Evolutionary conservation across 2,797 vertebrate genomes (phyloP), one percentile per base, ranked within the genome.

Genomic region (Clarias laeviceps): DNA sequence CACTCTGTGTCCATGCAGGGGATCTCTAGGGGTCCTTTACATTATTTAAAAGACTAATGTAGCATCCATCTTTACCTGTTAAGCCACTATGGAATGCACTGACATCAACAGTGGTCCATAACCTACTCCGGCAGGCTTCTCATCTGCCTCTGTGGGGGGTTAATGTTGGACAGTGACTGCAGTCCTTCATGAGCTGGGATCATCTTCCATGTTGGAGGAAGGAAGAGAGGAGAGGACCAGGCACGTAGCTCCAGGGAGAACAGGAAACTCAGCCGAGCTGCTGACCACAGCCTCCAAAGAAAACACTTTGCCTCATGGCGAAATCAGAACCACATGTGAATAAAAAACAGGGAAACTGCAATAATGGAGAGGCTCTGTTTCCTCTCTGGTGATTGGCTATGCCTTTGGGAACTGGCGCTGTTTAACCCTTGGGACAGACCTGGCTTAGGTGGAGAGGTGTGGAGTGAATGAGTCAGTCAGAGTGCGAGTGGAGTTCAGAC

Each of bases 271-370:
- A 80, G 89, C 87, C 69, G 84, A 57, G 79, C 81, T 78, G 62
- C 27, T 73, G 80, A 90, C 90, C 65, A 83, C 68, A 78, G 73
- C 87, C 83, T 91, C 90, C 93, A 94, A 93, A 92, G 85, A 93
- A 94, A 94, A 94, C 92, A 94, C 90, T 92, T 88, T 84, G 88
- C 91, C 90, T 92, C 92, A 91, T 88, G 91, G 88, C 88, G 89
- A 93, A 94, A 95, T 93, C 93, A 95, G 92, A 95, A 94, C 90
- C 94, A 94, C 91, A 94, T 95, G 94, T 91, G 88, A 50, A 64
- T 37, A 78, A 80, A 78, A 86, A 72, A 80, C 82, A 82, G 77
- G 86, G 85, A 88, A 88, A 76, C 87, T 82, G 78, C 89, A 90
- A 92, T 92, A 89, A 93, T 89, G 88, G 87, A 85, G 88, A 91